Evolutionary conservation across 2,797 vertebrate species (phyloP).

Genomic region (Pachyuromys duprasi): DNA sequence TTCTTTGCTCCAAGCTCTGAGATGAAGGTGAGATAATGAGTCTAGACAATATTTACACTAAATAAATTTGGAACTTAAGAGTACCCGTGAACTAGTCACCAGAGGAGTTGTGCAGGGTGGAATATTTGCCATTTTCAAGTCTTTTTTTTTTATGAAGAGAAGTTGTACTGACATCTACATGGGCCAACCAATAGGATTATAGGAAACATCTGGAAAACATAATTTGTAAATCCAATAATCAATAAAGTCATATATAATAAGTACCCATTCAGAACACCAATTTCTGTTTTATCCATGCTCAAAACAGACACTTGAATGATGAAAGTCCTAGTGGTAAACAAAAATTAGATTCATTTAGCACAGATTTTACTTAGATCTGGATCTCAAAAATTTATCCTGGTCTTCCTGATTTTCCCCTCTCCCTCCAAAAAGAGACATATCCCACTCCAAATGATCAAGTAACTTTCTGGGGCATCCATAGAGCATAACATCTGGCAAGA

Average conservation of each 20-base stretch:
- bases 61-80: conserved; percentile 49
- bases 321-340: not conserved
- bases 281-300: not conserved
- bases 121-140: conserved; percentile 37
- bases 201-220: not conserved
- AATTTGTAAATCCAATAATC: not conserved
- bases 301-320: not conserved
- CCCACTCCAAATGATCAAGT: not conserved
- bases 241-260: not conserved
- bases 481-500: not conserved
- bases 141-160: conserved; percentile 27
- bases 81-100: not conserved
- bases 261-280: not conserved
- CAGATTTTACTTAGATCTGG: not conserved
- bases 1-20: conserved; percentile 55
- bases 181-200: conserved; percentile 23
- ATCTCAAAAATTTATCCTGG: not conserved
- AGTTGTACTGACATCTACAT: conserved; percentile 40
- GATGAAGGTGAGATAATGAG: conserved; percentile 68
- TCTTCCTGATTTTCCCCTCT: not conserved
- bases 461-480: not conserved
- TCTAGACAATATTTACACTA: conserved; percentile 82
- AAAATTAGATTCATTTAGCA: not conserved
- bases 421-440: not conserved
- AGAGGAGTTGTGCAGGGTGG: not conserved